phyloP scores from a whole-genome alignment of 2,113 vertebrate species.

The Forbesichthys agassizii region DNA sequence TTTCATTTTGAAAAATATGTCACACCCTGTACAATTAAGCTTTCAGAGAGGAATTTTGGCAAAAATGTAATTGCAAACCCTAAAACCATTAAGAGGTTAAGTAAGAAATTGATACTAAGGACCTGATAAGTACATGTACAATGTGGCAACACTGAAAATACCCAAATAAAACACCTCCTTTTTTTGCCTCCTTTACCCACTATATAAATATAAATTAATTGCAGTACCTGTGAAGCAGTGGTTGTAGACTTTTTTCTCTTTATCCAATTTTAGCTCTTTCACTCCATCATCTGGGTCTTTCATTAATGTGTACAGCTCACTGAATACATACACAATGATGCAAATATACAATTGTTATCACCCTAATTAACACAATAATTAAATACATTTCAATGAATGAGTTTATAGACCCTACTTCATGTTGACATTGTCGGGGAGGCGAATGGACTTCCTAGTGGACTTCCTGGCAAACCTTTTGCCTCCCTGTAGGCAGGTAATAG shows the following conservation, averaged over 20 bases:
- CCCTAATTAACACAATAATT: neutral
- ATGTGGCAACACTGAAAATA: neutral
- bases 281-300: conserved; percentile 88
- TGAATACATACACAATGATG: conserved; percentile 58
- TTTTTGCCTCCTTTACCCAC: neutral
- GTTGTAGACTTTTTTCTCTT: conserved; percentile 89
- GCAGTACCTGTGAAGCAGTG: conserved; percentile 91
- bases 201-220: neutral
- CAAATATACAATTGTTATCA: conserved; percentile 5
- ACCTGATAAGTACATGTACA: too few species aligned
- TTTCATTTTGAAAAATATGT: too few species aligned
- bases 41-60: too few species aligned
- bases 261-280: conserved; percentile 89
- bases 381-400: neutral
- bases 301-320: conserved; percentile 86
- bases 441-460: conserved; percentile 91
- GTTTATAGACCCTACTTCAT: conserved; percentile 74
- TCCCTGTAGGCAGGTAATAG: conserved; percentile 80
- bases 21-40: too few species aligned
- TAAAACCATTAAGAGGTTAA: too few species aligned
- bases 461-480: conserved; percentile 91
- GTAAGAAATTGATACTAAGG: too few species aligned
- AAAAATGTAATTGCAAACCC: neutral
- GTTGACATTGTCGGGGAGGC: conserved; percentile 86
- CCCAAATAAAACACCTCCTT: neutral